Evolutionary conservation across 1,140 invertebrate species (phyloP).

Genomic region (Drosophila nikananu): DNA sequence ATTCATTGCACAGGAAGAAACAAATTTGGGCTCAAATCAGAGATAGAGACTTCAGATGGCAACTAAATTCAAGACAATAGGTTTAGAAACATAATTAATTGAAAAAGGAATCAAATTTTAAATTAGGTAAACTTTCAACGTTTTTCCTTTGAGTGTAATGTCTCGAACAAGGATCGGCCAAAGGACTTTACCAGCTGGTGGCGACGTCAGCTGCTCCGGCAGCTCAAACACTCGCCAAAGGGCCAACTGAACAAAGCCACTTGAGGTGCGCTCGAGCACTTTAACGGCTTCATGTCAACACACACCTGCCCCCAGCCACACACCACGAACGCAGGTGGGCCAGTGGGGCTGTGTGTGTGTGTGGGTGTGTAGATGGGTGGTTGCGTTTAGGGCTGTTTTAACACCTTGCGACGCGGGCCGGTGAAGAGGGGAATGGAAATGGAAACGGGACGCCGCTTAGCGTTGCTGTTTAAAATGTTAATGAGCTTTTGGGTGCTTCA

Average conservation of each 20-base stretch:
- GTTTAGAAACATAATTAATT: background rate
- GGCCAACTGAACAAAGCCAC: slow-evolving; percentile 82
- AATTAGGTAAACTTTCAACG: background rate
- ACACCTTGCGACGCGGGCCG: slow-evolving; percentile 61
- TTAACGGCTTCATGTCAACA: slow-evolving; percentile 80
- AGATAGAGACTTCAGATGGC: background rate
- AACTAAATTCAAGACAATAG: background rate
- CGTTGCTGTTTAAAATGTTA: slow-evolving; percentile 83
- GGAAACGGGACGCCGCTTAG: slow-evolving; percentile 67
- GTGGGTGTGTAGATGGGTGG: background rate
- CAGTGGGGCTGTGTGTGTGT: slow-evolving; percentile 25
- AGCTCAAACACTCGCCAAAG: slow-evolving; percentile 78
- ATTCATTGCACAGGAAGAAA: background rate
- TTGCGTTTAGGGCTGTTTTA: slow-evolving; percentile 77
- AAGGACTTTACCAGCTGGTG: slow-evolving; percentile 14
- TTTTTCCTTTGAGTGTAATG: background rate
- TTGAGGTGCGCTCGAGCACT: slow-evolving; percentile 82
- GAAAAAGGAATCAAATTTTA: fast-evolving
- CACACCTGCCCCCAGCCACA: slow-evolving; percentile 38
- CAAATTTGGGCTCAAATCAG: background rate
- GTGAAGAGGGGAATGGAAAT: slow-evolving; percentile 27
- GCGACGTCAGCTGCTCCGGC: slow-evolving; percentile 26
- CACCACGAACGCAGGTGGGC: slow-evolving; percentile 31
- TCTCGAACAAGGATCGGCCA: slow-evolving; percentile 1
- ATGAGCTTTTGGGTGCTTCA: slow-evolving; percentile 76